phyloP scores from a whole-genome alignment of 1,140 invertebrate species.

The Bombus superbus region DNA sequence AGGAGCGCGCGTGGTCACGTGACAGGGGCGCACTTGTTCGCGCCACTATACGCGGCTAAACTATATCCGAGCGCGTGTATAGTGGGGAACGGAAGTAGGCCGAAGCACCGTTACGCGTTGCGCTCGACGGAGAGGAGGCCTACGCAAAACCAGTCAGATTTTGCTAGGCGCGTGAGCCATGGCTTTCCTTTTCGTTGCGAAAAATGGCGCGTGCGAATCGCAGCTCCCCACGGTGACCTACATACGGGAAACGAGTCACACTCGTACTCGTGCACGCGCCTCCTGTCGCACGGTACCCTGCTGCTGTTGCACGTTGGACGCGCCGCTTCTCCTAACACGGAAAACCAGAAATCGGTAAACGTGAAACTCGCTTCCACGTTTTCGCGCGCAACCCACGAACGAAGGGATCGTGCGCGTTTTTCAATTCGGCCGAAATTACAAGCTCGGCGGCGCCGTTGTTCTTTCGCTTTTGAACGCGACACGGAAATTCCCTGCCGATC shows the following conservation, averaged over 20 bases:
- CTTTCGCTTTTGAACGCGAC: conserved; percentile 14
- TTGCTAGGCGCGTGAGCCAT: conserved; percentile 72
- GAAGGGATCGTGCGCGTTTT: conserved; percentile 14
- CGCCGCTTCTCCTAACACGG: neutral
- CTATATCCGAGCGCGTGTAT: conserved; percentile 66
- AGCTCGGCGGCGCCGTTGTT: neutral
- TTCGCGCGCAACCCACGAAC: conserved; percentile 46
- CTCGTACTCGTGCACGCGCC: neutral
- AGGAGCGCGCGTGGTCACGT: conserved; percentile 9
- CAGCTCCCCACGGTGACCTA: conserved; percentile 65
- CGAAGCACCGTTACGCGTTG: conserved; percentile 79
- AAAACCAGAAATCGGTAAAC: conserved; percentile 54
- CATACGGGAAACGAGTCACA: conserved; percentile 56
- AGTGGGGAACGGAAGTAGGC: conserved; percentile 77
- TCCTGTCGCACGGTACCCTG: neutral
- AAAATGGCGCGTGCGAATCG: conserved; percentile 83
- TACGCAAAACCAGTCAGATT: conserved; percentile 74
- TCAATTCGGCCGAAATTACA: neutral
- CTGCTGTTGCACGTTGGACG: too few relatives aligned
- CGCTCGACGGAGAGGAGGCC: conserved; percentile 62
- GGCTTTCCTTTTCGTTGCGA: conserved; percentile 83
- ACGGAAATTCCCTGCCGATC: neutral
- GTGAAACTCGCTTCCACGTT: conserved; percentile 60
- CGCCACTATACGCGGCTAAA: conserved; percentile 58
- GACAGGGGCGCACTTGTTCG: conserved; percentile 54